Evolutionary conservation across 2,797 vertebrate species (phyloP), one percentile per base, ranked within the genome.

Genomic region (Acanthurus lineatus): DNA sequence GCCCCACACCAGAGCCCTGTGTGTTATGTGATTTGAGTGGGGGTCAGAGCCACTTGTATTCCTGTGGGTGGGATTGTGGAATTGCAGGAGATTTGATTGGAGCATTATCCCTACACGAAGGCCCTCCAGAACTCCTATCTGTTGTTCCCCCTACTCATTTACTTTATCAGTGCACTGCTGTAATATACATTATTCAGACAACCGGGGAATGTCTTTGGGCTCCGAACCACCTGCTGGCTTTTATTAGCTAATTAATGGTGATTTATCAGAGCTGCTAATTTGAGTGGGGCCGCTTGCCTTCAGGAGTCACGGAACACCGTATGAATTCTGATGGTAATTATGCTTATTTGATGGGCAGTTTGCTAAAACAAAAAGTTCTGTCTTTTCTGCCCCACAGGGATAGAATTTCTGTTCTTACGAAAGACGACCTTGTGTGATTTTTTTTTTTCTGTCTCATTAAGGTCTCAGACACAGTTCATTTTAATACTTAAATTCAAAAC

Each of bases 201-300:
- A 96, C 95, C 87, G 91, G 96, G 95, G 96, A 96, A 96, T 96
- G 94, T 97, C 96, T 97, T 95, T 96, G 95, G 95, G 96, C 97
- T 96, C 93, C 86, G 89, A 98, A 97, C 96, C 96, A 98, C 97
- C 96, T 99, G 97, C 97, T 98, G 95, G 95, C 95, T 97, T 97
- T 97, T 97, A 98, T 98, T 97, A 98, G 95, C 96, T 98, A 98
- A 98, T 98, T 98, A 98, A 97, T 97, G 96, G 96, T 97, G 97
- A 97, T 98, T 97, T 98, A 97, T 97, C 96, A 96, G 95, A 96
- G 95, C 95, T 96, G 95, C 96, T 97, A 96, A 97, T 98, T 97
- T 96, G 95, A 97, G 94, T 94, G 93, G 94, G 94, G 94, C 93
- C 89, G 93, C 96, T 94, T 96, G 96, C 96, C 97, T 96, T 96